Conservation (phyloP, 2,113 vertebrate genomes). For the Loxodonta africana region DNA sequence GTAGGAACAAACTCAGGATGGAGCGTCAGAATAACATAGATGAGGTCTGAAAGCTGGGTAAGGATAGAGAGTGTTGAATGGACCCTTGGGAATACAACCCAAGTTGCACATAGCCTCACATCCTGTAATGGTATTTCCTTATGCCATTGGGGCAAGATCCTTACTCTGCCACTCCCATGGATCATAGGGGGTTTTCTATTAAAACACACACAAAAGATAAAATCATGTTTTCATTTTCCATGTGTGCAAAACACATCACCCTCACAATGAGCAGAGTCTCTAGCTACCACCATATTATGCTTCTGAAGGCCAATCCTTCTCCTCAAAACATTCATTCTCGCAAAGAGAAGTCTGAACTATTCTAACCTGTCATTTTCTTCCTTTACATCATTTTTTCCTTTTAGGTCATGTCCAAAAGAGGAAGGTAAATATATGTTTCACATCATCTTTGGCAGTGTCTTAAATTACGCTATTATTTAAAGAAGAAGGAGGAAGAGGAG, state of each 20-base stretch:
- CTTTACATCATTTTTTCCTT: conserved; percentile 66
- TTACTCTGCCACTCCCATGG: not conserved
- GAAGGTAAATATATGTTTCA: conserved; percentile 74
- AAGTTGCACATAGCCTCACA: not conserved
- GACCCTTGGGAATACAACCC: accelerated
- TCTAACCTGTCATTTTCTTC: conserved; percentile 53
- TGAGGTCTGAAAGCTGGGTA: not conserved
- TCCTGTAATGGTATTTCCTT: not conserved
- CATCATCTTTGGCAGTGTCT: conserved; percentile 72
- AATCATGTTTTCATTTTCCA: not conserved
- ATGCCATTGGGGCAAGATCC: not conserved
- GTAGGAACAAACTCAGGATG: not conserved
- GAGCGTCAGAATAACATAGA: not conserved
- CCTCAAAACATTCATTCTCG: not conserved
- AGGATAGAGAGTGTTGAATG: not conserved
- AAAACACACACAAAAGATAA: not conserved
- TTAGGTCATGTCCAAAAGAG: conserved; percentile 66
- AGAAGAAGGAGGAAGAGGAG: not conserved
- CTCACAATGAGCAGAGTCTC: not conserved
- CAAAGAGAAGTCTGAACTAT: not conserved
- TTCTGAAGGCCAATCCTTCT: not conserved
- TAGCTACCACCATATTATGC: not conserved
- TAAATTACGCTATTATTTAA: conserved; percentile 79
- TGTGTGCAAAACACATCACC: not conserved
- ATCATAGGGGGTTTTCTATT: not conserved